Percentiles rank a stretch among this genome's conserved stretches.
These are phyloP conservation scores for Ammodytes dubius DNA, from an alignment of 2,113 vertebrate genomes.

Conservation along the genomic window DNA sequence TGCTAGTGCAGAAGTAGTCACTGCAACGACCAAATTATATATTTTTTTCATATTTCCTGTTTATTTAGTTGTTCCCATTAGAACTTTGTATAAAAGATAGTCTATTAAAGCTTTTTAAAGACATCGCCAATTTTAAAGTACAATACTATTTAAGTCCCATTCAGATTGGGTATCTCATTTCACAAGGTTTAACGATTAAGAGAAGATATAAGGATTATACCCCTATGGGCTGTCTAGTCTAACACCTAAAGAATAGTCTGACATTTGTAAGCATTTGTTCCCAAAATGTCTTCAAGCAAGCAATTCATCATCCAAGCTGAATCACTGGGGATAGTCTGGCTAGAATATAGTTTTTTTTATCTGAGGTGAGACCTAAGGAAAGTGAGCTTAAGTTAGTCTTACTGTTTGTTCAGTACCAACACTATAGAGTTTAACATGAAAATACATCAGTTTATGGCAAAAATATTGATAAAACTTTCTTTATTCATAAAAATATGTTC, in stretches of 20 bases:
- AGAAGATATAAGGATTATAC: background rate
- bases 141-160: background rate
- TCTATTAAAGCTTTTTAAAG: background rate
- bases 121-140: background rate
- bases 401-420: constrained; percentile 5
- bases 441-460: constrained; percentile 1
- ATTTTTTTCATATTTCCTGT: background rate
- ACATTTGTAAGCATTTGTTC: background rate
- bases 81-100: background rate
- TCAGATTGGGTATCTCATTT: background rate
- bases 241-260: background rate
- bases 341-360: constrained; percentile 72
- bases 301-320: constrained; percentile 6
- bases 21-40: background rate
- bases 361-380: constrained; percentile 50
- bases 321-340: constrained; percentile 65
- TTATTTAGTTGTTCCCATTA: background rate
- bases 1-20: background rate
- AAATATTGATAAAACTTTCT: background rate
- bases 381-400: constrained; percentile 69
- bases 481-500: background rate
- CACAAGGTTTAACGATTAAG: background rate
- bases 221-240: background rate
- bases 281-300: background rate
- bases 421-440: constrained; percentile 15